Evolutionary conservation across 2,888 invertebrate genomes (phyloP), one percentile per base, ranked within the genome.

Genomic region (Xylota segnis): DNA sequence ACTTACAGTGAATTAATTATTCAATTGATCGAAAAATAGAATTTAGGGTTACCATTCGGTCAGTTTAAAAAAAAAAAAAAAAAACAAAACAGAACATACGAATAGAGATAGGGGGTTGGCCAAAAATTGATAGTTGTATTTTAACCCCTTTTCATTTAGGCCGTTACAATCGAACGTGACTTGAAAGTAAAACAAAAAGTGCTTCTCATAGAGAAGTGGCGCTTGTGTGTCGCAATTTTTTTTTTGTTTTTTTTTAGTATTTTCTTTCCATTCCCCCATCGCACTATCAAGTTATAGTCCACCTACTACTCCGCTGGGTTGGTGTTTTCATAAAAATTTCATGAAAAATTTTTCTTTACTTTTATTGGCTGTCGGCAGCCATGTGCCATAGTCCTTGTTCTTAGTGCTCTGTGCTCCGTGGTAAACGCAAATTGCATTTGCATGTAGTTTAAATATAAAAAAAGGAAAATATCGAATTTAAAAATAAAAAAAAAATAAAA

Each of bases 141-240:
- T 27, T 14, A 61, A 70, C 59, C 83, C 47, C 52, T 58, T 79
- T 68, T 72, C 37, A 61, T 40, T 70, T 68, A 66, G 47, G 54
- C 72, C 47, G 61, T 79, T 70, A 63, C 68, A 58, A 59, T 50
- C 7, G 58, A 52, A 84, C 81, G 81, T 84, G 84, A 81, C 81
- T 76, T 75, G 81, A 75, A 81, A 65, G 43, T 50, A 18, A 75
- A 84, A 52, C 47, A 23, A 50, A 66, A 63, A 52, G 50, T 45
- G 34, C 61, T 58, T 10, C 5, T 43, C 12, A 9, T 54, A 16
- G 54, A 6, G 29, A 12, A 10, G 34, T 61, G 61, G 47, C 16
- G 65, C 47, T 65, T 52, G 65, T 71, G 65, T 77, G 23, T 23
- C 23, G 23, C 23, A 23, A 23, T 23, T 23, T 23, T 3, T 23